phyloP scores from a whole-genome alignment of 2,888 invertebrate genomes.

The Acleris literana region DNA sequence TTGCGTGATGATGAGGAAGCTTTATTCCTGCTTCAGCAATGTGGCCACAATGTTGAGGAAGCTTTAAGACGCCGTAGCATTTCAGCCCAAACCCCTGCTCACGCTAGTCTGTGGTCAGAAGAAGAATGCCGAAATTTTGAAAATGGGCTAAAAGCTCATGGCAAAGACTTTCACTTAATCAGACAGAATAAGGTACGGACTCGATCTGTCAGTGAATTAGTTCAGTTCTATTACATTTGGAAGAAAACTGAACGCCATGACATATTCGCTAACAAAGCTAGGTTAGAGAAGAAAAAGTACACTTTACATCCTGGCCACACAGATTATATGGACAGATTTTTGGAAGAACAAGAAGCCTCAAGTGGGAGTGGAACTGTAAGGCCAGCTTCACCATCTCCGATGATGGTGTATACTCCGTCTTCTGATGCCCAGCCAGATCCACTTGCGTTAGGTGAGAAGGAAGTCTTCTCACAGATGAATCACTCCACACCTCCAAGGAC shows the following conservation, averaged over 20 bases:
- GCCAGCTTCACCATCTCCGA: constrained; percentile 86
- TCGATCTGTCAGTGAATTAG: constrained; percentile 97
- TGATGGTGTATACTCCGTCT: constrained; percentile 77
- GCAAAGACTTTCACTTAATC: constrained; percentile 98
- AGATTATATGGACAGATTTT: constrained; percentile 96
- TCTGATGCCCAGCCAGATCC: constrained; percentile 74
- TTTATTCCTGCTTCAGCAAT: constrained; percentile 94
- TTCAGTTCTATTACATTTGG: constrained; percentile 98
- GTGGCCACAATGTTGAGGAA: constrained; percentile 97
- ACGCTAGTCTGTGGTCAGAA: constrained; percentile 96
- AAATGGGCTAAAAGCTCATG: constrained; percentile 95
- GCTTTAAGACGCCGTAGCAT: constrained; percentile 92
- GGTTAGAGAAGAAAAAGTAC: constrained; percentile 96
- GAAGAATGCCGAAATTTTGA: constrained; percentile 99
- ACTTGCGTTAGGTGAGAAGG: constrained; percentile 75
- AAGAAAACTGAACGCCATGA: constrained; percentile 99
- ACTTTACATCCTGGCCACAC: constrained; percentile 95
- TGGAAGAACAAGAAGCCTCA: constrained; percentile 93
- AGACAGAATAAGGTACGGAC: constrained; percentile 97
- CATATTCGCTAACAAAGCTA: constrained; percentile 93
- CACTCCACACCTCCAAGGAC: constrained; percentile 68
- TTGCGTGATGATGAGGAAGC: constrained; percentile 95
- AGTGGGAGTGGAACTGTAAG: constrained; percentile 83
- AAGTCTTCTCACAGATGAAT: constrained; percentile 77
- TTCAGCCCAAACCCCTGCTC: constrained; percentile 87